These are phyloP conservation scores for Erpornis zantholeuca DNA, from an alignment of 2,113 vertebrate genomes.

Conservation along the genomic window DNA sequence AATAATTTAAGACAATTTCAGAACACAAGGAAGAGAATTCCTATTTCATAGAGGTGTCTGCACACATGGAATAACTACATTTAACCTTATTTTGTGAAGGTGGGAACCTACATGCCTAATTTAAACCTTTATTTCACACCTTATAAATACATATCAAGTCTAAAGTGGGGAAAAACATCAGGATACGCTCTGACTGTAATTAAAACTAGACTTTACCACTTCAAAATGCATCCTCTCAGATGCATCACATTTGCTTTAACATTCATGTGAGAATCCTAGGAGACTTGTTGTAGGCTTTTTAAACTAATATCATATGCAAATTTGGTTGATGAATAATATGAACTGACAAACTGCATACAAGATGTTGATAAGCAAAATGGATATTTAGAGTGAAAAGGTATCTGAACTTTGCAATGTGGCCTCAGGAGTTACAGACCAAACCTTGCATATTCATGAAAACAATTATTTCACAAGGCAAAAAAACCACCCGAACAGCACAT, in stretches of 20 bases:
- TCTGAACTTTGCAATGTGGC: background rate
- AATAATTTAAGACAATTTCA: background rate
- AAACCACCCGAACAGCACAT: background rate
- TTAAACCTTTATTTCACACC: background rate
- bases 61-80: background rate
- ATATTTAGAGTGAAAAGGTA: background rate
- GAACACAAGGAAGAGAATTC: background rate
- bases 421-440: background rate
- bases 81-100: background rate
- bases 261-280: background rate
- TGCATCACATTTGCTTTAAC: background rate
- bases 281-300: background rate
- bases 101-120: background rate
- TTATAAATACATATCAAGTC: background rate
- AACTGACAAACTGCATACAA: background rate
- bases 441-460: background rate
- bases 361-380: background rate
- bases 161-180: background rate
- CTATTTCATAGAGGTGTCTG: background rate
- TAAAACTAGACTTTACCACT: background rate
- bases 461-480: background rate
- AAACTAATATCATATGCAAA: background rate
- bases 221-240: background rate
- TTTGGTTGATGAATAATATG: background rate
- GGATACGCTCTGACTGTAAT: background rate